These are phyloP conservation scores for Sepioteuthis lessoniana DNA, from an alignment of 2,888 invertebrate species.

Conservation along the genomic window DNA sequence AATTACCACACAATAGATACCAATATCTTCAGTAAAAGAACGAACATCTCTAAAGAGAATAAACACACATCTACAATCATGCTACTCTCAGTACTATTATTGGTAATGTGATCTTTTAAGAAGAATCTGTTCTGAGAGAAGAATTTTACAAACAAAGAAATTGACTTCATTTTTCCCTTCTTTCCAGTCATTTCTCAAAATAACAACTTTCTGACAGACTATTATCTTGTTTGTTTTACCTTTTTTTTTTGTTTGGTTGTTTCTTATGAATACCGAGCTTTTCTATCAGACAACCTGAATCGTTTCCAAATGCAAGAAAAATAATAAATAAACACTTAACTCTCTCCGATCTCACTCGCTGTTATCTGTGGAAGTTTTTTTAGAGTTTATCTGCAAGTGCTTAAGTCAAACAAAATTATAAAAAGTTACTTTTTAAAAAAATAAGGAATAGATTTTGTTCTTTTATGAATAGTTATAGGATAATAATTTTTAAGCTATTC, in stretches of 20 bases:
- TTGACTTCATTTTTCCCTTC: background rate
- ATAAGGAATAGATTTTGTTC: no score
- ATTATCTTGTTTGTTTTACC: background rate
- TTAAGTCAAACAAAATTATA: no score
- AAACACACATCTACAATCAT: background rate
- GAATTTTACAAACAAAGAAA: conserved; percentile 33
- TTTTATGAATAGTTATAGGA: no score
- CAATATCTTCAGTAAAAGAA: background rate
- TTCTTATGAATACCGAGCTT: background rate
- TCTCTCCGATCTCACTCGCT: background rate
- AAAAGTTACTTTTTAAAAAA: no score
- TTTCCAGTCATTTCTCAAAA: background rate
- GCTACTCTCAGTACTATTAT: no score
- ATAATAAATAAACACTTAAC: background rate
- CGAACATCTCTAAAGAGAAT: background rate
- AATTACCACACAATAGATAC: background rate
- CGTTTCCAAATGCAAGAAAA: background rate
- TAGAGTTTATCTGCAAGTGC: no score
- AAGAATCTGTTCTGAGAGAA: background rate
- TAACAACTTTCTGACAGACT: background rate
- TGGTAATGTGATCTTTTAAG: background rate
- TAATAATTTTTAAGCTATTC: no score
- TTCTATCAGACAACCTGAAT: background rate
- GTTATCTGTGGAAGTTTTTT: background rate
- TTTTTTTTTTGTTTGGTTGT: background rate